A percentile compares a stretch with the other conserved stretches of the same genome.
Evolutionary conservation across 2,797 vertebrate genomes (phyloP).

Genomic region (Mormyrus proboscirostris): DNA sequence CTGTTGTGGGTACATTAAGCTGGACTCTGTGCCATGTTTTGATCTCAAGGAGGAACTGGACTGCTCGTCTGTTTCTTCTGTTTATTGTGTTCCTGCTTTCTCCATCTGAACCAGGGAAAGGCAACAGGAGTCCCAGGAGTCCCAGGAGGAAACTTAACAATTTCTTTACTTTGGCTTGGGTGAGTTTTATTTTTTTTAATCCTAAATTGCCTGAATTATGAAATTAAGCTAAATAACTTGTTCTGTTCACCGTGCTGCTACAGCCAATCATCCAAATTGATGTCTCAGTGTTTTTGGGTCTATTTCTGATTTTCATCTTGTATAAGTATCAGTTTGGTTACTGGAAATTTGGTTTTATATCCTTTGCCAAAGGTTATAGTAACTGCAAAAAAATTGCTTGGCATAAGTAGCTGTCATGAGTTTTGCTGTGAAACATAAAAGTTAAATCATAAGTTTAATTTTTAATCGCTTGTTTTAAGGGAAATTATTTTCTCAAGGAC

Average conservation of each 20-base stretch:
- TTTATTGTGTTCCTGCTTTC: not conserved
- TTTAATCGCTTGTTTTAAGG: not conserved
- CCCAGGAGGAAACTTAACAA: not conserved
- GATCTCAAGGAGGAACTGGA: not conserved
- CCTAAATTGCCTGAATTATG: not conserved
- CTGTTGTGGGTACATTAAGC: conserved; percentile 4
- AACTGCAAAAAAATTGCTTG: not conserved
- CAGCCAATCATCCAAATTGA: not conserved
- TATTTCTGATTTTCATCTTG: conserved; percentile 4
- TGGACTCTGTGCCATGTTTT: not conserved
- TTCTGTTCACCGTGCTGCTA: not conserved
- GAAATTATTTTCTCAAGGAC: not conserved
- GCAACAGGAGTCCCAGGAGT: not conserved
- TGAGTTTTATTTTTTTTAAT: conserved; percentile 7
- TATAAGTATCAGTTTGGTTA: not conserved
- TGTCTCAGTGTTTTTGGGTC: not conserved
- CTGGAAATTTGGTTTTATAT: not conserved
- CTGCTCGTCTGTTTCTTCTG: not conserved
- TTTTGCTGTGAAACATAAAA: not conserved
- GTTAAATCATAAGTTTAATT: not conserved
- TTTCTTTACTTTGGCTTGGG: not conserved
- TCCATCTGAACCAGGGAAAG: conserved; percentile 9
- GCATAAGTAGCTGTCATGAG: not conserved
- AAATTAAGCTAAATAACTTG: not conserved
- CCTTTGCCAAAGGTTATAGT: not conserved